Percentiles rank a stretch among this genome's conserved stretches.
Evolutionary conservation across 2,797 vertebrate genomes (phyloP).

Genomic region (Cottoperca gobio): DNA sequence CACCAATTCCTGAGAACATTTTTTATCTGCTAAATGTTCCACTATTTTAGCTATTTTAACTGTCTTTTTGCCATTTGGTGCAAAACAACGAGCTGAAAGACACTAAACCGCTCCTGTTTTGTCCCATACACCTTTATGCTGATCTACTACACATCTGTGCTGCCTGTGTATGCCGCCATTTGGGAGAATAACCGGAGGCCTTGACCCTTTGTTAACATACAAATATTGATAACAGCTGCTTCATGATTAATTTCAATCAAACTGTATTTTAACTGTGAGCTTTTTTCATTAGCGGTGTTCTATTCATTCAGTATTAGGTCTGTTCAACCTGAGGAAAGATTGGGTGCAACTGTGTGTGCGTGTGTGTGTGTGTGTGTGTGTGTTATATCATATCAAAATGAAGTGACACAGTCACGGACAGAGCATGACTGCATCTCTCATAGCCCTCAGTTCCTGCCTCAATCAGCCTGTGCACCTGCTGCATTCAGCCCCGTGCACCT

Average conservation of each 20-base stretch:
- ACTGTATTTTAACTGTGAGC: not conserved
- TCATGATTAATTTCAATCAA: not conserved
- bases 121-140: too few relatives aligned
- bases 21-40: not conserved
- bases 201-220: not conserved
- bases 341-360: not conserved
- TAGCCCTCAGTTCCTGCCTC: not conserved
- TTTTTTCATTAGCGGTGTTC: not conserved
- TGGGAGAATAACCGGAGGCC: too few relatives aligned
- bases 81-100: not conserved
- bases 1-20: not conserved
- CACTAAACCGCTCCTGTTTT: not conserved
- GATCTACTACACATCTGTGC: too few relatives aligned
- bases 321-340: not conserved
- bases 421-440: not conserved
- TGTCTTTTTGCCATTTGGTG: not conserved
- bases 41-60: not conserved
- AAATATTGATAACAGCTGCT: not conserved
- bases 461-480: slow-evolving; percentile 42
- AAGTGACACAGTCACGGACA: not conserved
- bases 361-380: not conserved
- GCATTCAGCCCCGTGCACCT: slow-evolving; percentile 31
- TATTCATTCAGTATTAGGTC: not conserved
- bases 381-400: not conserved
- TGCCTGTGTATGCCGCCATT: too few relatives aligned